Evolutionary conservation across 1,140 invertebrate genomes (phyloP).

Genomic region (Akabosia matsudoensis): DNA sequence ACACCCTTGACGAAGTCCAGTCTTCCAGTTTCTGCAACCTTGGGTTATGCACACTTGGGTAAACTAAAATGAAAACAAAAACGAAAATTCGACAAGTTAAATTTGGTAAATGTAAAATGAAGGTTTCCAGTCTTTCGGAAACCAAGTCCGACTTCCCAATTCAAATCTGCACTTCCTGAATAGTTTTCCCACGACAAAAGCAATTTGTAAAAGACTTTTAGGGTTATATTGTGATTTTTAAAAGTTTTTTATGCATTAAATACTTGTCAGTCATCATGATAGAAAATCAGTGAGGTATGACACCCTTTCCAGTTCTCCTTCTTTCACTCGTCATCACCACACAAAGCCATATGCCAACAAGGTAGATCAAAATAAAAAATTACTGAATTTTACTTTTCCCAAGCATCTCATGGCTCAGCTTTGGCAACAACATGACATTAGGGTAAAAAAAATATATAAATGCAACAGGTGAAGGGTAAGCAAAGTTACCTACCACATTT

Average conservation of each 20-base stretch:
- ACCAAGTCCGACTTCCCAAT: no score
- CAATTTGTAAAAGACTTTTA: no score
- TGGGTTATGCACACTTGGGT: conserved; percentile 30
- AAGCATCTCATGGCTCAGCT: no score
- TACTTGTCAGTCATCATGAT: no score
- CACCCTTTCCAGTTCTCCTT: neutral
- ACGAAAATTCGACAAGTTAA: neutral
- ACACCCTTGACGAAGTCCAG: conserved; percentile 37
- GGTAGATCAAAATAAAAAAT: no score
- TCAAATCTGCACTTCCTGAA: neutral
- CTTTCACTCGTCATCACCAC: neutral
- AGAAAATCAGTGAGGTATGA: neutral
- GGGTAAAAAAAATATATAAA: no score
- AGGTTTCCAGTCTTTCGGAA: no score
- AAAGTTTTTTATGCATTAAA: no score
- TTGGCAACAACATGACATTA: no score
- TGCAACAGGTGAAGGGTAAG: conserved; percentile 12
- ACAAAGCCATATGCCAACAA: neutral
- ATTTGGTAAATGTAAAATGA: neutral
- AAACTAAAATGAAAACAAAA: neutral
- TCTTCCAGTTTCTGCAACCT: conserved; percentile 43
- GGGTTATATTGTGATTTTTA: no score
- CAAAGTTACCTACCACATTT: neutral
- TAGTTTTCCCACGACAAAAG: neutral
- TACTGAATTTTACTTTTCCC: no score